Conservation (phyloP, 2,888 invertebrate genomes). For the Ommatoiulus sabulosus region DNA sequence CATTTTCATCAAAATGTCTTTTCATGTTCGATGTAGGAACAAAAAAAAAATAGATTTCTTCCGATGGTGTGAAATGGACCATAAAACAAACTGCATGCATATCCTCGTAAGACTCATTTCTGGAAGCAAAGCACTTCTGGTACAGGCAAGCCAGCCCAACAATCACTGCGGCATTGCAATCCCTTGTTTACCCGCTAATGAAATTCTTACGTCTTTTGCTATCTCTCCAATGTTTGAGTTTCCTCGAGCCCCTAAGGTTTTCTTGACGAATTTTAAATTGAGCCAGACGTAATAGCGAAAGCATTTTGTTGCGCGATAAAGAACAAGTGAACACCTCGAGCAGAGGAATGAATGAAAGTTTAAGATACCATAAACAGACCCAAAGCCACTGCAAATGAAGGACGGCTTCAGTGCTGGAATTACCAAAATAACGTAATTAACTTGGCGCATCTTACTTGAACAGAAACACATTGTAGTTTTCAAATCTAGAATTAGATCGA, state of each 20-base stretch:
- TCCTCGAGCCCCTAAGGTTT: conserved; percentile 24
- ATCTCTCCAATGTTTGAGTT: conserved; percentile 27
- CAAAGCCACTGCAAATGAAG: conserved; percentile 9
- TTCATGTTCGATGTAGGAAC: not conserved
- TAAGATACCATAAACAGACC: not conserved
- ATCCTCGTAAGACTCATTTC: conserved; percentile 27
- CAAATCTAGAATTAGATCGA: not conserved
- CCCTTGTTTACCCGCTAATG: conserved; percentile 40
- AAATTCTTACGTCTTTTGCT: conserved; percentile 38
- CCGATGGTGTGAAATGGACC: conserved; percentile 35
- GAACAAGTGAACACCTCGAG: conserved; percentile 1
- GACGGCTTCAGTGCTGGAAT: not conserved
- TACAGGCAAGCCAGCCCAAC: conserved; percentile 16
- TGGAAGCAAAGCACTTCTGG: not conserved
- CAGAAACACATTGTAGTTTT: not conserved
- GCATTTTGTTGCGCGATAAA: conserved; percentile 35
- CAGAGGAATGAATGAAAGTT: conserved; percentile 22
- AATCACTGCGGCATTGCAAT: conserved; percentile 11
- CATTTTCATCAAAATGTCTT: not conserved
- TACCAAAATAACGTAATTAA: not conserved
- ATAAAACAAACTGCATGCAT: conserved; percentile 36
- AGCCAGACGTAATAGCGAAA: conserved; percentile 23
- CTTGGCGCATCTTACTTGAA: not conserved
- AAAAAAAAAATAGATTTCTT: conserved; percentile 2
- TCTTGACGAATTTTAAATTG: conserved; percentile 43